Base-by-base conservation (phyloP, 1,140 invertebrate genomes). In the Aphelinus atriplicis region DNA sequence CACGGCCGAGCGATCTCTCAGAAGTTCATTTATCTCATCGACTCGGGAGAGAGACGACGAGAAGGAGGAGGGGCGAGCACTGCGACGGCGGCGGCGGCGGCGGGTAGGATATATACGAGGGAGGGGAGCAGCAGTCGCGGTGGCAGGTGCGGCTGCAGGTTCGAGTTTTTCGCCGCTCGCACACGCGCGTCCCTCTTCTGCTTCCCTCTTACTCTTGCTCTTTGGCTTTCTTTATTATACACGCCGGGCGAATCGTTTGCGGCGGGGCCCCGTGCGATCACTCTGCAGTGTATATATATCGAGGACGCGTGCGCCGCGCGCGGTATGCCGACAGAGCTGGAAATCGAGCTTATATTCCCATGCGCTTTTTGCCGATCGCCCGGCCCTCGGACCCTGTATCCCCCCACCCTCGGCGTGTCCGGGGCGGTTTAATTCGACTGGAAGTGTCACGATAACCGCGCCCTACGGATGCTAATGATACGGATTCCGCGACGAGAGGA, bases 1-100 rank as follows among this genome's bases (percentile, higher is more conserved):
- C 43, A 51, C 42, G 3, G 2, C 62, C 53, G 43, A 4, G 69
- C 58, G 48, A 68, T 74, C 72, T 62, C 50, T 62, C 73, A 61
- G 66, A 70, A 75, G 73, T 75, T 75, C 61, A 75, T 75, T 75
- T 75, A 75, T 75, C 73, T 70, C 73, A 53, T 63, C 60, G 50
- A 48, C 26, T 1, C 46, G n/a, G 56, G n/a, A n/a, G n/a, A n/a
- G 45, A 63, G 51, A 43, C 3, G 43, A 71, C 10, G 7, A 60
- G 63, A 45, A 7, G 57, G 43, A 3, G 45, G 58, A 50, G 9
- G 45, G 26, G 61, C 46, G n/a, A 0, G 26, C 26, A 0, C 26
- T 26, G 26, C 26, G 26, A 26, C 26, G 26, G 26, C 26, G 26
- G 26, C 26, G 26, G 26, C 26, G 26, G 26, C 26, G 26, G 26